Evolutionary conservation across 1,140 invertebrate species (phyloP), one percentile per base, ranked within the genome.

Genomic region (Bombus breviceps): DNA sequence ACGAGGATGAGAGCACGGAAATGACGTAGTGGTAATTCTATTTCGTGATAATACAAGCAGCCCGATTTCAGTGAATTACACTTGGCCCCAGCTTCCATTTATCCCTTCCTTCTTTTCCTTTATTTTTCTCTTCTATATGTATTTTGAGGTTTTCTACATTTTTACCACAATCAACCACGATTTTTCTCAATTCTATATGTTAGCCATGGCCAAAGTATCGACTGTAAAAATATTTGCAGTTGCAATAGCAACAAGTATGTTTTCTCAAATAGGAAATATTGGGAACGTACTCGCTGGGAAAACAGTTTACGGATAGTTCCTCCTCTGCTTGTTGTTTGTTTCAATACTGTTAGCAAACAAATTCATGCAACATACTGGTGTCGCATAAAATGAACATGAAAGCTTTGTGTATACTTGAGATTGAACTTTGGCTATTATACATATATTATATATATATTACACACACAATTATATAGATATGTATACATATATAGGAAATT

Each of bases 271-370:
- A 4, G 4, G 5, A 25, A n/a, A 62, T 62, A 28, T 28, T 4
- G 3, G 1, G 0, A 12, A 0, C 57, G 12, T 28, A 12, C 18
- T 2, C 6, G 47, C 1, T 18, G 5, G 47, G 0, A 18, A 53
- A 6, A 22, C 47, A 53, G 1, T 53, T 22, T 0, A 53, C 5
- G 0, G 0, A 53, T 53, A 18, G 18, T 18, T 22, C 6, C 0
- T 53, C 5, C 18, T 22, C 18, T 22, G 5, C 5, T 53, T 53
- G 18, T 53, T 22, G 22, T 22, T 53, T 53, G 5, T 53, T 62
- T 62, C 3, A 13, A 62, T 3, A n/a, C 59, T 4, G 28, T 13
- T 62, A 22, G 18, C 5, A 53, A 53, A 53, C 5, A 53, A 53
- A 18, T 53, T 22, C 5, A 8, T 53, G 18, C 22, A 53, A 18